A percentile compares a stretch with the other conserved stretches of the same genome.
Conservation (phyloP, 2,797 vertebrate genomes). For the Diglossa cyanea region DNA sequence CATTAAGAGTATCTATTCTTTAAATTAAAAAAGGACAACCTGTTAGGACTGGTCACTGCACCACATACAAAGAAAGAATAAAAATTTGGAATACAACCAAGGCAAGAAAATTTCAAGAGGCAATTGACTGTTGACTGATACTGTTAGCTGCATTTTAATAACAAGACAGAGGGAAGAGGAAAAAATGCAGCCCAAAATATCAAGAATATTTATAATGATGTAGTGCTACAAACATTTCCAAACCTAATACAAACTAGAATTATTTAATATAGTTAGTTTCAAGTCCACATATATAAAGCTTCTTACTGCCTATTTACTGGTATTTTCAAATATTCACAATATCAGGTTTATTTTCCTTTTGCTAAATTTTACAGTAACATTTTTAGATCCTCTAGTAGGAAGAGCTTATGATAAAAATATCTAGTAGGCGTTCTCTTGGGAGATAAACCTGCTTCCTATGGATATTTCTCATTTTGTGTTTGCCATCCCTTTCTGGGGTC, state of each 20-base stretch:
- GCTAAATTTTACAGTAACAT: background rate
- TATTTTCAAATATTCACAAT: background rate
- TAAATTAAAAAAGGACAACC: background rate
- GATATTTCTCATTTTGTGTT: background rate
- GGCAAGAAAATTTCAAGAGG: background rate
- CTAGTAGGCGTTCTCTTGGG: background rate
- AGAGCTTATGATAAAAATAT: background rate
- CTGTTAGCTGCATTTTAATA: background rate
- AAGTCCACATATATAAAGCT: background rate
- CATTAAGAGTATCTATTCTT: background rate
- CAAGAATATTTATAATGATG: background rate
- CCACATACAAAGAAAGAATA: fast-evolving
- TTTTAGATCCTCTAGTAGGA: background rate
- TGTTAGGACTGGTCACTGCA: background rate
- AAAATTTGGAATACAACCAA: background rate
- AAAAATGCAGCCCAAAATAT: background rate
- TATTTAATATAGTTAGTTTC: background rate
- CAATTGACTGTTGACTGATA: background rate
- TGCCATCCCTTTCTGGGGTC: fast-evolving
- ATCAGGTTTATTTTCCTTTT: background rate
- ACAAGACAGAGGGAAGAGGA: fast-evolving
- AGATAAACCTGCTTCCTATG: background rate
- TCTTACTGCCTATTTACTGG: background rate
- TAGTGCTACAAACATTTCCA: background rate
- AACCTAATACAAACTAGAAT: background rate